phyloP scores from a whole-genome alignment of 1,140 invertebrate genomes.

The Limonius californicus region DNA sequence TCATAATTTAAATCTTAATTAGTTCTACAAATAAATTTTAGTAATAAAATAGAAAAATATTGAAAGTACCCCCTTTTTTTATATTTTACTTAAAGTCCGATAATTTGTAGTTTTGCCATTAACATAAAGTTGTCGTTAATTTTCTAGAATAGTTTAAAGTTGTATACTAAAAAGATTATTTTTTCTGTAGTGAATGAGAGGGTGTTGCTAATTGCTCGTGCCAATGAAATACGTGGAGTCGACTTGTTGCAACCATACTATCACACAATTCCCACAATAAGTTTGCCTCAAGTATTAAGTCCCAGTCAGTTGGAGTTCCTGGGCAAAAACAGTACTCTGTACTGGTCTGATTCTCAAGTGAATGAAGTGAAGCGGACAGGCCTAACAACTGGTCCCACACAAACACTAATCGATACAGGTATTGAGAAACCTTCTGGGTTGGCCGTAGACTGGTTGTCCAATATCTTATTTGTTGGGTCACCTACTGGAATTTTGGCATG shows the following conservation, averaged over 20 bases:
- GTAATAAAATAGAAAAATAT: too few relatives aligned
- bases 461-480: slow-evolving; percentile 66
- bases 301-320: slow-evolving; percentile 69
- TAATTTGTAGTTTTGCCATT: too few relatives aligned
- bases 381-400: slow-evolving; percentile 61
- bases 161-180: slow-evolving; percentile 29
- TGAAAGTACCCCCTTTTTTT: too few relatives aligned
- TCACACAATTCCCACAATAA: slow-evolving; percentile 74
- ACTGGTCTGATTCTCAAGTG: slow-evolving; percentile 73
- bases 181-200: slow-evolving; percentile 69
- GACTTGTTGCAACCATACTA: slow-evolving; percentile 70
- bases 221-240: slow-evolving; percentile 78
- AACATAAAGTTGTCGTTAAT: too few relatives aligned
- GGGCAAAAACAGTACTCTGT: slow-evolving; percentile 62
- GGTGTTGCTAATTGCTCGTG: slow-evolving; percentile 68
- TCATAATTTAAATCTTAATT: too few relatives aligned
- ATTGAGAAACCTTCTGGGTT: slow-evolving; percentile 58
- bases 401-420: slow-evolving; percentile 72
- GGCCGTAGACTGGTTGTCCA: slow-evolving; percentile 72
- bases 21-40: too few relatives aligned
- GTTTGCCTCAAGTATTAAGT: slow-evolving; percentile 60
- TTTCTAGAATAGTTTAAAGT: too few relatives aligned
- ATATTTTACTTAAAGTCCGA: too few relatives aligned
- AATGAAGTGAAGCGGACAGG: slow-evolving; percentile 71
- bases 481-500: slow-evolving; percentile 61